These are phyloP conservation scores for Zapus hudsonius DNA, from an alignment of 2,113 vertebrate genomes.

Conservation along the genomic window DNA sequence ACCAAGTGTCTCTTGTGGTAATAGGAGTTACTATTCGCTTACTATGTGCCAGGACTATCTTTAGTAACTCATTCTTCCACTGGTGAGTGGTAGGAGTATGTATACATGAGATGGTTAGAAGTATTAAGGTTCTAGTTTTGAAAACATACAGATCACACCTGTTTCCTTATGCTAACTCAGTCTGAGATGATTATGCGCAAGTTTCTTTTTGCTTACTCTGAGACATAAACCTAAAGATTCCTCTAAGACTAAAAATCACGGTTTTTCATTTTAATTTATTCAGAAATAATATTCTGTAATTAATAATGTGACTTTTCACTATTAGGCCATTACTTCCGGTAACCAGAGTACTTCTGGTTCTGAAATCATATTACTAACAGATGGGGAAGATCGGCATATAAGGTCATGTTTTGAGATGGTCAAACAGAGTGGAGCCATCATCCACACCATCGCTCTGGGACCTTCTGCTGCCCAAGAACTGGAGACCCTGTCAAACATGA, in stretches of 20 bases:
- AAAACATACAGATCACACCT: not conserved
- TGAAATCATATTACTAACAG: conserved; percentile 84
- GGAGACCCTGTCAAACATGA: conserved; percentile 73
- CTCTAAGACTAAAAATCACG: conserved; percentile 4
- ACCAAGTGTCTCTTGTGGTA: not conserved
- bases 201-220: conserved; percentile 3
- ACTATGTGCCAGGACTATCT: not conserved
- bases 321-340: conserved; percentile 73
- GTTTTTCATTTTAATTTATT: conserved; percentile 27
- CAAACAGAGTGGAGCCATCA: conserved; percentile 68
- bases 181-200: not conserved
- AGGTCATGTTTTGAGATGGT: conserved; percentile 62
- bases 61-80: not conserved
- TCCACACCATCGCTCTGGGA: conserved; percentile 84
- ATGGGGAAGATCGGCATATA: conserved; percentile 71
- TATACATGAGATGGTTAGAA: not conserved
- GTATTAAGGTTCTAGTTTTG: not conserved
- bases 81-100: not conserved
- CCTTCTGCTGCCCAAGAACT: conserved; percentile 70
- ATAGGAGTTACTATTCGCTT: not conserved
- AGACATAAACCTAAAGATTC: not conserved
- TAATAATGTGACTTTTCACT: conserved; percentile 37
- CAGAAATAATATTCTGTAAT: conserved; percentile 12
- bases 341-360: conserved; percentile 71
- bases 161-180: conserved; percentile 4